Base-by-base conservation (phyloP, 2,113 vertebrate species). In the Neoarius graeffei region DNA sequence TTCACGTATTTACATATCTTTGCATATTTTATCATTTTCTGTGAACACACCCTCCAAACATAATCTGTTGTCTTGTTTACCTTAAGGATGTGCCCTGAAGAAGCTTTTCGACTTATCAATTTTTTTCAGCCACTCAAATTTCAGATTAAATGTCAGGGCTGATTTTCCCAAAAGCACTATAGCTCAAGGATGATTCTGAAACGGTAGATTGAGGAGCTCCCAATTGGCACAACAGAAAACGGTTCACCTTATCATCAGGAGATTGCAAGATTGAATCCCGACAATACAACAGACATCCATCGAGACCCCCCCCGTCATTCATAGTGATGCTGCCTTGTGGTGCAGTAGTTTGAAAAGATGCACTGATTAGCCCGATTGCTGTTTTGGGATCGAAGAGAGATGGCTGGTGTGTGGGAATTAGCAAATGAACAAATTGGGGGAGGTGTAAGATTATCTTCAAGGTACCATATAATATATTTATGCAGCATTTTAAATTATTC, bases 11-110 rank as follows among this genome's bases (percentile, higher is more conserved):
- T 71, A 71, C 67, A 17, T 74, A 48, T 10, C 35, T 74, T 74
- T 74, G 42, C 71, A 74, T 48, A 74, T 50, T 74, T 73, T 48
- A 8, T 74, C 71, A 74, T 74, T 74, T 74, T 74, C 71, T 74
- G 7, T 74, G 71, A 74, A 23, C 8, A 74, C 8, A 74, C 8
- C 35, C 7, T 74, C 71, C 71, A 74, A 8, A 74, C 48, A 74
- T 48, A 74, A 74, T 74, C 35, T 73, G 30, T 17, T 42, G 35
- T 42, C 71, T 42, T 73, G 20, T 74, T 74, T 50, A 74, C 35
- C 8, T 23, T 74, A 74, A 74, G 42, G 7, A 73, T 73, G 69
- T 42, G 30, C 35, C 35, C 69, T 74, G 71, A 23, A 10, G 8
- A 50, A 19, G 17, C 19, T 48, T 20, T 74, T 74, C 17, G 20